Base-by-base conservation (phyloP, 1,140 invertebrate species). In the Batillaria attramentaria region DNA sequence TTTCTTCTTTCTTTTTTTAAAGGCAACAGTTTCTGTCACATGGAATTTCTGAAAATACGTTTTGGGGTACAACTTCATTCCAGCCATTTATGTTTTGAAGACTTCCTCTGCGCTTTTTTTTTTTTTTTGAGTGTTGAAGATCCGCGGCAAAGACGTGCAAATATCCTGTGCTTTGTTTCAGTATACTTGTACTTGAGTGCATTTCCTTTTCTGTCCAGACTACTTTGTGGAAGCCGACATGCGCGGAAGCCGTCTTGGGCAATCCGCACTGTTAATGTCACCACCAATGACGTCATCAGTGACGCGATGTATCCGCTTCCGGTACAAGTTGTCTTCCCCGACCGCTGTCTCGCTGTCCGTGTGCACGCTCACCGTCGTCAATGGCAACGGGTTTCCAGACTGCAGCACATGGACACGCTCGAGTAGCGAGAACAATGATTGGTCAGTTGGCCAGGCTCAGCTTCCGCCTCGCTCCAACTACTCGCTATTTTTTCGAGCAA, bases 261-360 rank as follows among this genome's bases (percentile, higher is more conserved):
- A 41, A 28, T 42, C 54, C 2, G 54, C 73, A 1, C 20, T 18
- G 35, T 37, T 75, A 28, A 39, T 62, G 31, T 75, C 73, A 16
- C 73, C 73, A 33, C 31, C 41, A 13, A 65, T 75, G 73, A 75
- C 73, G 37, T 75, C 73, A 75, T 57, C 73, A 6, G 57, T 75
- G 13, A 31, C 54, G n/a, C 54, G 73, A 13, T 75, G 73, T 57
- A 50, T 75, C 24, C 73, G 62, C 73, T 75, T 75, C 73, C 54
- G 39, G 54, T 75, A 62, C 73, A 60, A 39, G 39, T 41, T 75
- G 13, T 3, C 0, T 8, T 57, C 73, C 20, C 20, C 54, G 10
- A 10, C 20, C 46, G 8, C 46, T 13, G 57, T 50, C 57, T 39
- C 73, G 2, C 73, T 75, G 42, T 75, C 73, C 33, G 54, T 75